Evolutionary conservation across 2,797 vertebrate species (phyloP), one percentile per base, ranked within the genome.

Genomic region (Mallotus villosus): DNA sequence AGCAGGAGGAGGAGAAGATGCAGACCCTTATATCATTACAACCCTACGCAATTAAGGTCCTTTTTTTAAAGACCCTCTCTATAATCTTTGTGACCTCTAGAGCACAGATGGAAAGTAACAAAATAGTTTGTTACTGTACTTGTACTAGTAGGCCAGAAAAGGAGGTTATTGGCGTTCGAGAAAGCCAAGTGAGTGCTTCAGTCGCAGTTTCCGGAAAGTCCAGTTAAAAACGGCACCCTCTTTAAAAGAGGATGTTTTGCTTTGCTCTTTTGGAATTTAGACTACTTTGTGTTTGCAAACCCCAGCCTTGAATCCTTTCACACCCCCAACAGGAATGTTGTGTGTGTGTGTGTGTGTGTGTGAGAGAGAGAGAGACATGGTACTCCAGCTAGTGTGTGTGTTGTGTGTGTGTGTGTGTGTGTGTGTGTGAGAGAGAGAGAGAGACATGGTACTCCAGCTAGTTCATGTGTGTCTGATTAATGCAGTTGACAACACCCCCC

Each of bases 391-490:
- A n/a, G n/a, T n/a, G 88, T 79, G 67, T 88, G 88, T 76, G 70
- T 88, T 68, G 69, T 2, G 0, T 73, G 72, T 78, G 75, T 75
- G 58, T 27, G 60, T 62, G 60, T 29, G 60, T 63, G 61, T 32
- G 14, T 71, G 60, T 64, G 6, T 74, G 72, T 73, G 72, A 27
- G 27, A 27, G 27, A 27, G 27, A 27, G 27, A 27, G 27, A 29
- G 27, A 84, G 63, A 81, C 78, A 72, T 73, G 60, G 70, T 59
- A 75, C 73, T 37, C 34, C 0, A 37, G 9, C 34, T 71, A 19
- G 34, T 66, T 85, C 84, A 88, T 79, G 67, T 88, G 88, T 76
- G 70, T 88, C 77, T 81, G 81, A 88, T 91, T 90, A 86, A 84
- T 88, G 71, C 69, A 72, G 80, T 85, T 84, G 82, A 89, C 85